phyloP scores from a whole-genome alignment of 2,113 vertebrate species.

The Riparia riparia region DNA sequence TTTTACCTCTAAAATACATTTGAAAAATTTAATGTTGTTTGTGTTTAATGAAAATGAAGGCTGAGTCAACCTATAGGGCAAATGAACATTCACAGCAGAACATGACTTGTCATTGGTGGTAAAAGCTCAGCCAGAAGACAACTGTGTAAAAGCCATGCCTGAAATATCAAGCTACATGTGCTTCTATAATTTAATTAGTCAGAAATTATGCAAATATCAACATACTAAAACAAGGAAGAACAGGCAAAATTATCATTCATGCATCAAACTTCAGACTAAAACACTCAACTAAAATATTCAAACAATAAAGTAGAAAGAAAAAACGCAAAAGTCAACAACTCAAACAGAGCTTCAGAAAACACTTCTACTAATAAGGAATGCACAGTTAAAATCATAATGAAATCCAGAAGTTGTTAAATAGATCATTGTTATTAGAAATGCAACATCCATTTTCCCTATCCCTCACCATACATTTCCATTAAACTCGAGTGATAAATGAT shows the following conservation, averaged over 20 bases:
- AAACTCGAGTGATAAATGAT: background rate
- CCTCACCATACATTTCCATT: background rate
- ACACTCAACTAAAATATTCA: background rate
- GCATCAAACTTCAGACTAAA: background rate
- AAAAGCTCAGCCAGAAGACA: background rate
- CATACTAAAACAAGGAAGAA: background rate
- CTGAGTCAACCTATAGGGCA: background rate
- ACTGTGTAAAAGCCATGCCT: background rate
- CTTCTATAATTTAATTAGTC: background rate
- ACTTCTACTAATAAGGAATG: background rate
- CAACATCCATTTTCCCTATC: background rate
- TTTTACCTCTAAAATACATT: background rate
- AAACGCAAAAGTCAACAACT: background rate
- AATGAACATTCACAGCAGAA: background rate
- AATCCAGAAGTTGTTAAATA: background rate
- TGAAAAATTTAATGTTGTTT: background rate
- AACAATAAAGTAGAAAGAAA: background rate
- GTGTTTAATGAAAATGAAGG: background rate
- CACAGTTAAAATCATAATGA: background rate
- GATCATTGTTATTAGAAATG: background rate
- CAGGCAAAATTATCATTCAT: background rate
- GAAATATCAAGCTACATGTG: background rate
- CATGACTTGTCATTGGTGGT: background rate
- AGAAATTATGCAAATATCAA: background rate
- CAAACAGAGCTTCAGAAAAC: background rate